Conservation (phyloP, 2,797 vertebrate species). For the Chelonia mydas region DNA sequence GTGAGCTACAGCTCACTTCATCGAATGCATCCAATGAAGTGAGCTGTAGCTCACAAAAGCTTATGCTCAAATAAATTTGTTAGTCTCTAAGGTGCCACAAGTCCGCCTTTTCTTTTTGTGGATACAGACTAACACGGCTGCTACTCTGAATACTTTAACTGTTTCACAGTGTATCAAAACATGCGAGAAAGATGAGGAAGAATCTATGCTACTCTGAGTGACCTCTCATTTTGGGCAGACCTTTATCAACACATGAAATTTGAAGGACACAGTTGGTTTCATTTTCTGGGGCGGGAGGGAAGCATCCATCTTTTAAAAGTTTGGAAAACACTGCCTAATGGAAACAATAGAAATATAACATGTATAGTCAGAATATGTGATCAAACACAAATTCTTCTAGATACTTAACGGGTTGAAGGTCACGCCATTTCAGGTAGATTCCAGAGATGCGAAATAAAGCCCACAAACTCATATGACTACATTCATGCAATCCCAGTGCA, state of each 20-base stretch:
- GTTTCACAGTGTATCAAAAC: background rate
- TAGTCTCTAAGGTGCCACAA: too few species aligned
- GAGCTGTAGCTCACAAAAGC: too few species aligned
- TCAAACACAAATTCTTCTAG: background rate
- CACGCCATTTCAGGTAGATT: background rate
- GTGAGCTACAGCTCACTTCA: too few species aligned
- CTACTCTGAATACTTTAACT: background rate
- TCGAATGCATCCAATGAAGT: too few species aligned
- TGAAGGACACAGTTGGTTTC: background rate
- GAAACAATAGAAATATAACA: background rate
- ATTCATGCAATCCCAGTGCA: background rate
- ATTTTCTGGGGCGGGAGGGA: background rate
- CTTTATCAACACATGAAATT: background rate
- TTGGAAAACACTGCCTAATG: background rate
- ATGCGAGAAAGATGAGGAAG: background rate
- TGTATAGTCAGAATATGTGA: background rate
- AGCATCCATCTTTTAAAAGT: background rate
- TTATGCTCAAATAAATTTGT: too few species aligned
- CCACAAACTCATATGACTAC: background rate
- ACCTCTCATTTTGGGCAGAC: background rate
- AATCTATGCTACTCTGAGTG: background rate
- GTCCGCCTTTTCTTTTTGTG: too few species aligned
- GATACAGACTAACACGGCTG: too few species aligned
- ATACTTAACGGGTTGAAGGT: background rate
- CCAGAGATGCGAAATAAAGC: background rate